These are phyloP conservation scores for Microtus ochrogaster DNA, from an alignment of 2,113 vertebrate genomes.

Conservation along the genomic window DNA sequence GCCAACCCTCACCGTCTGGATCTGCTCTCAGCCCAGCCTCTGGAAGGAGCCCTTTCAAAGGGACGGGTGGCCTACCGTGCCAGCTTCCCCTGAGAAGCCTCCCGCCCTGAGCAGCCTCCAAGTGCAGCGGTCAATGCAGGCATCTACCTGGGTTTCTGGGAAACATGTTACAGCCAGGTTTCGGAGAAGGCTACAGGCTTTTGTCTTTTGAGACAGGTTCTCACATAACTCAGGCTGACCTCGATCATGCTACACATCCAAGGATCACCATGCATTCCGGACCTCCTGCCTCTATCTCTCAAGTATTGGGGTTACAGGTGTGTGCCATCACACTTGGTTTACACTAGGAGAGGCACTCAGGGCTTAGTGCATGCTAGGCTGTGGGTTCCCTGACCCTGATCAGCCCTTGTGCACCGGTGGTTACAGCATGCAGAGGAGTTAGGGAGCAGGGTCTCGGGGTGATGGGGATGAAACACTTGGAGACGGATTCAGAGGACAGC, in stretches of 20 bases:
- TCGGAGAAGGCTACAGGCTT: background rate
- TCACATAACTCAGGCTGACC: background rate
- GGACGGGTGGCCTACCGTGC: background rate
- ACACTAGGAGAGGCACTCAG: background rate
- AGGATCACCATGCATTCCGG: background rate
- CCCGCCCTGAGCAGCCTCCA: background rate
- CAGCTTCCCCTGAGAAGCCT: background rate
- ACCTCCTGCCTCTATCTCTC: too few species aligned
- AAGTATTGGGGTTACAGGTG: background rate
- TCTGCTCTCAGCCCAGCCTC: background rate
- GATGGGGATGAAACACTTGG: background rate
- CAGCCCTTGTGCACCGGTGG: background rate
- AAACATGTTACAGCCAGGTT: background rate
- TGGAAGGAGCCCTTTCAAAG: background rate
- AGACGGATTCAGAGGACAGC: background rate
- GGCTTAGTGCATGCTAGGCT: background rate
- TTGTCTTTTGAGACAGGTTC: background rate
- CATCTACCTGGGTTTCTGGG: too few species aligned
- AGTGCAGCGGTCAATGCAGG: background rate
- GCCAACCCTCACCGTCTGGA: background rate
- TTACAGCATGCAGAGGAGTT: background rate
- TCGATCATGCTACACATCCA: background rate
- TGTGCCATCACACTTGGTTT: background rate
- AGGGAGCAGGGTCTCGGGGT: background rate
- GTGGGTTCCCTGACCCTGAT: background rate